Base-by-base conservation (phyloP, 2,113 vertebrate species). In the Nothoprocta pentlandii region DNA sequence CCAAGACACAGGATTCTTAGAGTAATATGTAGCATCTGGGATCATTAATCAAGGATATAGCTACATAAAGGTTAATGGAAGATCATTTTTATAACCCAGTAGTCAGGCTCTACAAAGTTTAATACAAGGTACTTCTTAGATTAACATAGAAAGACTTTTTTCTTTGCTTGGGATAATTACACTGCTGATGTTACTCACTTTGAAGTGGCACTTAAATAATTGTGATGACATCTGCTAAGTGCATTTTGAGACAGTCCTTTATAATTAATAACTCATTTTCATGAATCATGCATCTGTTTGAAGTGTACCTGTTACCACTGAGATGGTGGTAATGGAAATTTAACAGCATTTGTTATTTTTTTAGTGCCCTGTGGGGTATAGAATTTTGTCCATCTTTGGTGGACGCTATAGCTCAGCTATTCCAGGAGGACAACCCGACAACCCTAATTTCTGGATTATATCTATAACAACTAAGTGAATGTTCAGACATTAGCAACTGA, bases 261-360 rank as follows among this genome's bases (percentile, higher is more conserved):
- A 96, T 96, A 96, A 96, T 94, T 92, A 93, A 96, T 90, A 93
- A 90, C 88, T 93, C 91, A 96, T 93, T 94, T 91, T 92, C 94
- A 92, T 95, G 88, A 96, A 94, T 96, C 95, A 93, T 95, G 62
- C 32, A 95, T 95, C 53, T 21, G 78, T 32, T 20, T 21, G 2
- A 93, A 94, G 56, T 71, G 70, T 71, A 90, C 51, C 64, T 94
- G 86, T 81, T 92, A 71, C 53, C 28, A 89, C 28, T 28, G 88
- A 81, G 73, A 90, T n/a, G 61, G 16, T 26, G 25, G 77, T 80
- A 86, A 90, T 81, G 66, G 88, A 90, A 96, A 81, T 88, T 88
- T 71, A 82, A 88, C 61, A 78, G 8, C 8, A 46, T 82, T 69
- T 92, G 41, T 10, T 2, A 9, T 39, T 39, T 85, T 84, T 86